Evolutionary conservation across 2,797 vertebrate genomes (phyloP).

Genomic region (Smutsia temminckii): DNA sequence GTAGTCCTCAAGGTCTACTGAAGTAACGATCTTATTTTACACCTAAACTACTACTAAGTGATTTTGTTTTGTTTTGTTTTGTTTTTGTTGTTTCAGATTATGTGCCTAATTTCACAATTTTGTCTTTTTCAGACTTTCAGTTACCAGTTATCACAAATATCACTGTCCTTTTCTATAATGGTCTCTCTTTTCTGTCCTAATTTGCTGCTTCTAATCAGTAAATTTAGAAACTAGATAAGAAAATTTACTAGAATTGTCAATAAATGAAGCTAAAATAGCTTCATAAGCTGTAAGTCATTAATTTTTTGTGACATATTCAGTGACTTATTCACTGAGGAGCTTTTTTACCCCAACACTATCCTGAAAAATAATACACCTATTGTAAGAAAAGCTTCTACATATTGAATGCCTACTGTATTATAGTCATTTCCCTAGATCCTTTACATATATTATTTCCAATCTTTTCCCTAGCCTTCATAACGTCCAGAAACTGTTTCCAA

Average conservation of each 20-base stretch:
- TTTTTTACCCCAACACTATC: not conserved
- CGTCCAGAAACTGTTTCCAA: not conserved
- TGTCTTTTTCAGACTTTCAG: not conserved
- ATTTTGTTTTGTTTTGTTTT: not conserved
- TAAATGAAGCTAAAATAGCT: slow-evolving; percentile 4
- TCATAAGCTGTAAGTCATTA: not conserved
- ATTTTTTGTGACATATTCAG: not conserved
- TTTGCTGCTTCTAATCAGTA: not conserved
- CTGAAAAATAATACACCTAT: not conserved
- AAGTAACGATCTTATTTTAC: not conserved
- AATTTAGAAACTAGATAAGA: not conserved
- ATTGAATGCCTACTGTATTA: not conserved
- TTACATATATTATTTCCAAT: not conserved
- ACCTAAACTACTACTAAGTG: not conserved
- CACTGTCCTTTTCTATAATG: not conserved
- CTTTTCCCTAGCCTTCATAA: not conserved
- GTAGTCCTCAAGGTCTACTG: not conserved
- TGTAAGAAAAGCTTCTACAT: not conserved
- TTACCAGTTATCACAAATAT: not conserved
- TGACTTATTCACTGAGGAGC: not conserved
- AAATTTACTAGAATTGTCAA: not conserved
- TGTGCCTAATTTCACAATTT: not conserved
- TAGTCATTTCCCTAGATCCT: slow-evolving; percentile 23
- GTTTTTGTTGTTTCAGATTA: not conserved
- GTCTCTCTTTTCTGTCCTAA: not conserved